Evolutionary conservation across 2,113 vertebrate genomes (phyloP), one percentile per base, ranked within the genome.

Genomic region (Poecile atricapillus): DNA sequence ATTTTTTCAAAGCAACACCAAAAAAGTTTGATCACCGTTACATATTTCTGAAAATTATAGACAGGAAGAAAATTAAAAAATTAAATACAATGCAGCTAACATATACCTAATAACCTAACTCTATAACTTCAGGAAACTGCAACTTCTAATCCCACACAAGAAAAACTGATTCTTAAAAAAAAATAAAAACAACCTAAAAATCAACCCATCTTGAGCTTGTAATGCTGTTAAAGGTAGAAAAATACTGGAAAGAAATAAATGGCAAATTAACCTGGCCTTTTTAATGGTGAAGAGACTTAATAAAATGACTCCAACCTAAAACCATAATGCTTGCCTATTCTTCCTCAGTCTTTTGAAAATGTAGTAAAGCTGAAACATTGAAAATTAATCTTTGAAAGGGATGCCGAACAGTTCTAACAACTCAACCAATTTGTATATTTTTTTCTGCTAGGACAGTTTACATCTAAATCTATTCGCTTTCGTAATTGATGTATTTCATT

Each of bases 401-500:
- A 89, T 3, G 15, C 31, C 44, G 46, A 70, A 27, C 23, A 43
- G n/a, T 63, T 79, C 49, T 47, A 69, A 85, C 25, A 75, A 37
- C 28, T 56, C 60, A 43, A 18, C 2, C 22, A 59, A 73, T 93
- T 58, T 58, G 13, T 49, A 19, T 77, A 43, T 55, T 31, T 63
- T 33, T 96, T 73, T 52, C 60, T 55, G 76, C 75, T 68, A 90
- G 12, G 37, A 77, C 27, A 93, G 41, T 90, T 95, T 78, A 74
- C 4, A 87, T 75, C 31, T 73, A 94, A 96, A 95, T 75, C 87
- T 94, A 93, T 94, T 56, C 46, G 71, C 69, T 76, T 88, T 87
- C 67, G 83, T 47, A 93, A 83, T 23, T 69, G 39, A 96, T 84
- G 62, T 60, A 37, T 63, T 95, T 93, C n/a, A 55, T 78, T 52